A percentile compares a stretch with the other conserved stretches of the same genome.
These are phyloP conservation scores for Phyllotis vaccarum DNA, from an alignment of 2,797 vertebrate species.

Conservation along the genomic window DNA sequence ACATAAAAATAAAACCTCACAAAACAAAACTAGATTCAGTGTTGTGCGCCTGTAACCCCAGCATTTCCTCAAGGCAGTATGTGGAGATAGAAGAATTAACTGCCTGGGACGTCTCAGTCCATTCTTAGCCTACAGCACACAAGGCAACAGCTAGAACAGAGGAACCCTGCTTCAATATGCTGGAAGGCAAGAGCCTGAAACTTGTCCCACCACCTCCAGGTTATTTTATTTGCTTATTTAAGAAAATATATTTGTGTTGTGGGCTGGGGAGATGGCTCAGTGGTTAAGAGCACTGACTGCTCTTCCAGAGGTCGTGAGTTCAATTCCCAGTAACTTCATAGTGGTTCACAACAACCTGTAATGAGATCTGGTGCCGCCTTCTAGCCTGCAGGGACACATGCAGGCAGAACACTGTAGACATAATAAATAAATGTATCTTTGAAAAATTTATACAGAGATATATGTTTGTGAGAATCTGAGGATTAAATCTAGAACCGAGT, in stretches of 20 bases:
- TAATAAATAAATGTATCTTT: too few species aligned
- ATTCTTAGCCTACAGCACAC: not conserved
- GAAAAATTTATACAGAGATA: too few species aligned
- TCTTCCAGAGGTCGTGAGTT: too few species aligned
- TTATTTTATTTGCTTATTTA: not conserved
- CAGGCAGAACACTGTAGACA: too few species aligned
- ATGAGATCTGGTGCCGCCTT: too few species aligned
- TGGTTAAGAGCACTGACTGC: too few species aligned
- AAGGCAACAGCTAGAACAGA: too few species aligned
- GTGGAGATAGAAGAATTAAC: not conserved
- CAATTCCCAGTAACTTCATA: too few species aligned
- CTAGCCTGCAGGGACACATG: too few species aligned
- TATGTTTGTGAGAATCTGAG: not conserved
- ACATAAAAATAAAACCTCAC: not conserved
- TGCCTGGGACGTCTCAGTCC: not conserved
- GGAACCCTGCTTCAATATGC: not conserved
- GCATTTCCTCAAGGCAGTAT: not conserved
- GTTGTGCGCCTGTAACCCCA: not conserved
- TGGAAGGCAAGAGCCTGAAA: not conserved
- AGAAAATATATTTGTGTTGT: not conserved
- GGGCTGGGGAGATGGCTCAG: too few species aligned
- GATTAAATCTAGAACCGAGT: not conserved
- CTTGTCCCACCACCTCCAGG: not conserved
- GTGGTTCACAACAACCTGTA: too few species aligned
- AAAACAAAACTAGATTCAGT: not conserved